Evolutionary conservation across 2,888 invertebrate species (phyloP).

Genomic region (Microctonus hyperodae): DNA sequence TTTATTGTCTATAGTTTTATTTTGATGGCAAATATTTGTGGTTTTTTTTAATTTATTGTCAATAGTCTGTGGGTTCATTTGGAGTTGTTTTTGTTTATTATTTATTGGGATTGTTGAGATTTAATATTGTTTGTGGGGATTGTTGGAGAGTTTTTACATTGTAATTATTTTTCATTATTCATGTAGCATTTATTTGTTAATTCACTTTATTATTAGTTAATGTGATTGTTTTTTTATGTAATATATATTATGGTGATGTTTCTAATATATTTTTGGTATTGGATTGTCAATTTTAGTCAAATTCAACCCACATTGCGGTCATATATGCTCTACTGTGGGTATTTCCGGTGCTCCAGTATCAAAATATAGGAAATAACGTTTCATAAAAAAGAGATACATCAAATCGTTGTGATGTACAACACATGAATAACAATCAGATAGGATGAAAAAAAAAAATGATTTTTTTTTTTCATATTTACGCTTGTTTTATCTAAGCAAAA

Average conservation of each 20-base stretch:
- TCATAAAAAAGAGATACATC: constrained; percentile 65
- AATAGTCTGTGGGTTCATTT: too few relatives aligned
- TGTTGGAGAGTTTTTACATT: too few relatives aligned
- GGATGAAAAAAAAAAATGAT: too few relatives aligned
- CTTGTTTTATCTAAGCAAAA: too few relatives aligned
- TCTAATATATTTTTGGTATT: too few relatives aligned
- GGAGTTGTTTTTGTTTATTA: too few relatives aligned
- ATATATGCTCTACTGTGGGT: constrained; percentile 61
- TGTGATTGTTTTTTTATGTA: constrained; percentile 61
- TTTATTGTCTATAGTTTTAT: too few relatives aligned
- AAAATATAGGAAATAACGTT: constrained; percentile 58
- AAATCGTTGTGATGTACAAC: constrained; percentile 66
- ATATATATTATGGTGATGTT: too few relatives aligned
- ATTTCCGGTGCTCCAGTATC: constrained; percentile 62
- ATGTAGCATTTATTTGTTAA: constrained; percentile 60
- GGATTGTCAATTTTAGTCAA: constrained; percentile 65
- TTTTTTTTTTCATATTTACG: constrained; percentile 4
- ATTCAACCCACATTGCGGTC: constrained; percentile 62
- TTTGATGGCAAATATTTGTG: too few relatives aligned
- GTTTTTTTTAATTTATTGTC: not conserved
- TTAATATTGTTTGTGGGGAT: too few relatives aligned
- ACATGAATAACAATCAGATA: constrained; percentile 58
- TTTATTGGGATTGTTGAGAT: too few relatives aligned
- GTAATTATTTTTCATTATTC: constrained; percentile 59
- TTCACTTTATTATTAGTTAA: constrained; percentile 57